Conservation (phyloP, 2,797 vertebrate species). For the Bryconaethiops microstoma region DNA sequence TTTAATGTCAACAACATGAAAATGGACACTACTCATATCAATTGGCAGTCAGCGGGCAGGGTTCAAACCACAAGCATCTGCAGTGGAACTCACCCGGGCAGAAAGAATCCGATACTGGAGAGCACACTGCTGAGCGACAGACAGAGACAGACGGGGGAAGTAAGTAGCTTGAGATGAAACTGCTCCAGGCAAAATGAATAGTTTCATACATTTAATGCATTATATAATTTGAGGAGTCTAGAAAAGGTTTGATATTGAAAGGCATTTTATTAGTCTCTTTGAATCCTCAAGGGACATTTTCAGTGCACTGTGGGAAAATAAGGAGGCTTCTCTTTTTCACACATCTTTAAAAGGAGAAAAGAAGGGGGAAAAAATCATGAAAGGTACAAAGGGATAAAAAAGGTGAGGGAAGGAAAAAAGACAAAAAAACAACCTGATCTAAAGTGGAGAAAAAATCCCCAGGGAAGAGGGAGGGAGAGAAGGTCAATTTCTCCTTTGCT, state of each 20-base stretch:
- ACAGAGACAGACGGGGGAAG: constrained; percentile 24
- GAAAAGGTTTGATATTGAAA: constrained; percentile 51
- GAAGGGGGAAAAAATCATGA: background rate
- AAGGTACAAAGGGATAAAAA: constrained; percentile 23
- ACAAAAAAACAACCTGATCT: constrained; percentile 10
- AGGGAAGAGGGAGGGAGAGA: background rate
- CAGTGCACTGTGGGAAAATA: constrained; percentile 21
- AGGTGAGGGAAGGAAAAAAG: background rate
- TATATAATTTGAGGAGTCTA: constrained; percentile 50
- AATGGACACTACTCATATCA: constrained; percentile 17
- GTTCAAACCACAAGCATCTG: constrained; percentile 19
- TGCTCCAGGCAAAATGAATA: constrained; percentile 53
- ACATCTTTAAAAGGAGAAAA: constrained; percentile 35
- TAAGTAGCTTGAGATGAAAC: constrained; percentile 48
- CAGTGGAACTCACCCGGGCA: background rate
- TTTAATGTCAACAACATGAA: constrained; percentile 21
- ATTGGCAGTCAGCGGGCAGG: background rate
- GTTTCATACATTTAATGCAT: constrained; percentile 51
- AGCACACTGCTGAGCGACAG: constrained; percentile 20
- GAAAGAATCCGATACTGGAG: background rate
- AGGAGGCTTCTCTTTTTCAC: constrained; percentile 34
- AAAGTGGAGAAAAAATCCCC: background rate
- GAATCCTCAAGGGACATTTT: constrained; percentile 49
- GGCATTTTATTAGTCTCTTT: constrained; percentile 45
- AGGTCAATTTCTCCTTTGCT: background rate